Percentiles rank a stretch among this genome's conserved stretches.
Conservation (phyloP, 2,113 vertebrate genomes). For the Gobius niger region DNA sequence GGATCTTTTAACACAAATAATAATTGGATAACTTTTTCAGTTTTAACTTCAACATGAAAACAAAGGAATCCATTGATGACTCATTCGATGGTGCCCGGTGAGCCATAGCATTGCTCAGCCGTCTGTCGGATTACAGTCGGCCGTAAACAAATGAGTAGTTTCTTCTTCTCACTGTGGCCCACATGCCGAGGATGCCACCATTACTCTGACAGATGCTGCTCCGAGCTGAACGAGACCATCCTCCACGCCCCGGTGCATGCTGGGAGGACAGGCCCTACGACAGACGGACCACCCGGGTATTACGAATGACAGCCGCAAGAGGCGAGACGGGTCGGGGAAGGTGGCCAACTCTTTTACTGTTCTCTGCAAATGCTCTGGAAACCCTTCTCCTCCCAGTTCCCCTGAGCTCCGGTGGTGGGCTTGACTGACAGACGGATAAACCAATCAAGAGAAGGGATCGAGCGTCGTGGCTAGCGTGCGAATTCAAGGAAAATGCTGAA, state of each 20-base stretch:
- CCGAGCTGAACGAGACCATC: constrained; percentile 2
- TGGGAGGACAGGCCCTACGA: constrained; percentile 37
- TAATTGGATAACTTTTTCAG: too few species aligned
- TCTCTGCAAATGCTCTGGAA: too few species aligned
- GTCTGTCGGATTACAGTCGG: constrained; percentile 35
- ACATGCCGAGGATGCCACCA: constrained; percentile 47
- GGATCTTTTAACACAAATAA: too few species aligned
- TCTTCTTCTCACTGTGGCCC: constrained; percentile 35
- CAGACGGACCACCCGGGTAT: constrained; percentile 46
- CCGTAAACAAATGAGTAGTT: constrained; percentile 49
- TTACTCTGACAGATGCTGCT: constrained; percentile 60
- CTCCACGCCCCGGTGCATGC: constrained; percentile 40
- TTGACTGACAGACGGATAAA: too few species aligned
- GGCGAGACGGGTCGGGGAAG: constrained; percentile 30
- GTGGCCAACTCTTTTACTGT: background rate
- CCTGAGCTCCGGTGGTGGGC: too few species aligned
- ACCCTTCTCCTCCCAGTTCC: too few species aligned
- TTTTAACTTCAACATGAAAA: too few species aligned
- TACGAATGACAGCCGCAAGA: constrained; percentile 51
- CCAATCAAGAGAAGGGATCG: too few species aligned
- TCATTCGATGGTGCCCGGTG: background rate
- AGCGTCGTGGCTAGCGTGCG: too few species aligned
- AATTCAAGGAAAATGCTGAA: too few species aligned
- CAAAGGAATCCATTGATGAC: too few species aligned
- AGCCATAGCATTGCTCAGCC: background rate